Base-by-base conservation (phyloP, 2,888 invertebrate genomes). In the Netelia fuscicornis region DNA sequence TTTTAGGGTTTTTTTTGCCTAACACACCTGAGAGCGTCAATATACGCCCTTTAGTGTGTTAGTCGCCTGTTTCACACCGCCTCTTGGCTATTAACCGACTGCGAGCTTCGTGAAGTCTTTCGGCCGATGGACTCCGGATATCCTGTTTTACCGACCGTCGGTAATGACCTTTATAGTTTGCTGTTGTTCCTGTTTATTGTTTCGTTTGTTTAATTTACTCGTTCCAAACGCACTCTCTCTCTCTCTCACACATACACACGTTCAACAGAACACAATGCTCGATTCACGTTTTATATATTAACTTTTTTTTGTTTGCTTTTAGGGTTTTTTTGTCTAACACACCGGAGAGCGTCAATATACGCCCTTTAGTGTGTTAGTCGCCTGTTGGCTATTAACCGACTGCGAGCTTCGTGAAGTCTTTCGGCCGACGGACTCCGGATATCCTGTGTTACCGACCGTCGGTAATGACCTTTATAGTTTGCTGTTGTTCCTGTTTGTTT, bases 101-200 rank as follows among this genome's bases (percentile, higher is more conserved):
- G 93, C 90, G 97, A 96, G 90, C 96, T 96, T 92, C 97, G 96
- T 88, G 97, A 97, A 13, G 96, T 96, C 94, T 97, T 97, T 92
- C 97, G 95, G 94, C 96, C 96, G 89, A 95, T 92, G 87, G 95
- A 95, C 94, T 98, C 98, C 94, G 98, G 95, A 94, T 98, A 98
- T 48, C 42, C 17, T 17, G 42, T 74, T 60, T 58, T 52, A 70
- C 70, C 58, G 65, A 60, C n/a, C 30, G 30, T 65, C 68, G 78
- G 52, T 64, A 79, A 54, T 37, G 37, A 79, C 17, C 52, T 70
- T 62, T n/a, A 13, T 54, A 13, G 68, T 54, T 30, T 70, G 13
- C 17, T 30, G 2, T 20, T 70, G 6, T 54, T 25, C 2, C 58
- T 42, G 23, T 56, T 71, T 62, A n/a, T 42, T 68, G n/a, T 56